Evolutionary conservation across 2,888 invertebrate genomes (phyloP), one percentile per base, ranked within the genome.

Genomic region (Hirtodrosophila alboralis): DNA sequence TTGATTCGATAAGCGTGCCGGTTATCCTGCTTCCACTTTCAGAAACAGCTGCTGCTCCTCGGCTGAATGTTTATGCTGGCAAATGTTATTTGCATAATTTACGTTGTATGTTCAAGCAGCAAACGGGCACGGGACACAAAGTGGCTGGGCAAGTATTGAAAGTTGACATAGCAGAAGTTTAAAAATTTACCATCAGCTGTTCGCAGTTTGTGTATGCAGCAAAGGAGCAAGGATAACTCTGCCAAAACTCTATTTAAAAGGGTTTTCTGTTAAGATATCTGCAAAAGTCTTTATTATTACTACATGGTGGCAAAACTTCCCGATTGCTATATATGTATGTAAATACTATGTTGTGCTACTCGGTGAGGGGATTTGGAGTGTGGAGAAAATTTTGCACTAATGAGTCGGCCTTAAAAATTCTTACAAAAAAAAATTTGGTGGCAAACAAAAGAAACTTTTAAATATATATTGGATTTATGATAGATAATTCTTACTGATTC

Each of bases 11-110:
- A 80, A 80, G 85, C 79, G 64, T 51, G 47, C 51, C 51, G 62
- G 75, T 77, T 74, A 79, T 71, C 57, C 74, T 44, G 57, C 57
- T 44, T 26, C 56, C 47, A 63, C 40, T 52, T 47, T 21, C 7
- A 27, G n/a, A 26, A 27, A 52, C 37, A 21, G 64, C 41, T 30
- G 36, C 36, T 52, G 40, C 51, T 31, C 40, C 51, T 61, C 54
- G 49, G 47, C 48, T 60, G 63, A 77, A 74, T 81, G 86, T 86
- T 83, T 86, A 84, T 86, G 75, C 72, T 77, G 71, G 80, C 69
- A 78, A 80, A 83, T 83, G 86, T 80, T 83, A 86, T 83, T 83
- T 84, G 84, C 81, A 83, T 84, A 83, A 86, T 84, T 81, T 85
- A 84, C 63, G 61, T 72, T 79, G 75, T 74, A 63, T 72, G 68